phyloP scores from a whole-genome alignment of 2,113 vertebrate genomes.

The Osmerus mordax region DNA sequence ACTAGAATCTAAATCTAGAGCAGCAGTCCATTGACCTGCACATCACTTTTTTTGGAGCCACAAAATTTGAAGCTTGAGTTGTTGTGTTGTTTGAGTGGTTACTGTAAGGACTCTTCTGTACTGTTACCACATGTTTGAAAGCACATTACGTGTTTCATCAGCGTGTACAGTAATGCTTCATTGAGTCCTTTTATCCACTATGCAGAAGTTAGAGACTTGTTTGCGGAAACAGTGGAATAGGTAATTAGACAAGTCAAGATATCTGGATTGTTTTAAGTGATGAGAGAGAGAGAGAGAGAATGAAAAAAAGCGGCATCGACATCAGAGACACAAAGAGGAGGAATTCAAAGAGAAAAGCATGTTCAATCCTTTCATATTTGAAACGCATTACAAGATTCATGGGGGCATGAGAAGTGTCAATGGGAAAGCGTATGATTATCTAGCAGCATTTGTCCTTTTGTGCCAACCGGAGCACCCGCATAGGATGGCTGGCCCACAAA shows the following conservation, averaged over 20 bases:
- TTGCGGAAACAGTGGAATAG: slow-evolving; percentile 13
- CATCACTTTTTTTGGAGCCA: no score
- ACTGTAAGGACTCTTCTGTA: slow-evolving; percentile 25
- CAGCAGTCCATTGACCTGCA: neutral
- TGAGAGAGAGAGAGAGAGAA: neutral
- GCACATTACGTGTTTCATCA: slow-evolving; percentile 32
- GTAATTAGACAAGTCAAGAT: slow-evolving; percentile 37
- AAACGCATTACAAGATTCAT: slow-evolving; percentile 49
- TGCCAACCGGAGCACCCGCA: neutral
- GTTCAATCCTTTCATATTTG: slow-evolving; percentile 30
- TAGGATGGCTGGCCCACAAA: no score
- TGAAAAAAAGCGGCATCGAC: neutral
- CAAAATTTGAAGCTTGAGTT: neutral
- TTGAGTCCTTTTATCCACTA: neutral
- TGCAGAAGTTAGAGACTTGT: slow-evolving; percentile 1
- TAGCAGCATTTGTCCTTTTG: neutral
- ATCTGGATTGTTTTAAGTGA: slow-evolving; percentile 24
- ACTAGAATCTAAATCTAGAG: neutral
- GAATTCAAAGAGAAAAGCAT: slow-evolving; percentile 33
- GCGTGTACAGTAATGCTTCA: neutral
- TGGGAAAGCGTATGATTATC: slow-evolving; percentile 19
- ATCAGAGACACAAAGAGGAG: no score
- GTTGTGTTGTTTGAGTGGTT: neutral
- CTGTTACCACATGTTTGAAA: slow-evolving; percentile 48
- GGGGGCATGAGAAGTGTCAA: slow-evolving; percentile 28